Conservation (phyloP, 2,113 vertebrate species). For the Apaloderma vittatum region DNA sequence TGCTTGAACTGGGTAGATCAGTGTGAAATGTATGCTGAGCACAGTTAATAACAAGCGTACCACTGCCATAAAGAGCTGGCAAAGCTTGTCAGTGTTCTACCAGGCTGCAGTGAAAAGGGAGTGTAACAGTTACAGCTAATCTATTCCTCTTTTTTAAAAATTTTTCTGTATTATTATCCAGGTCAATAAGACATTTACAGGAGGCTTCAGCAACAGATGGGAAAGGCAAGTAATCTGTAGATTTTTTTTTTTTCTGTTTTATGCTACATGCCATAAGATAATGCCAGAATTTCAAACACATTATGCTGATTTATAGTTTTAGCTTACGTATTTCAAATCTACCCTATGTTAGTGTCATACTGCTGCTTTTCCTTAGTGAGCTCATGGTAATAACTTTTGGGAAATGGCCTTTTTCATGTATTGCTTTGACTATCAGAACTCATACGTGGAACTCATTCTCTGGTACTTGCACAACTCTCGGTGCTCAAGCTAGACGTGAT, state of each 20-base stretch:
- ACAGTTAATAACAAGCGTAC: background rate
- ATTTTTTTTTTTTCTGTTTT: background rate
- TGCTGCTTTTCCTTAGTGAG: background rate
- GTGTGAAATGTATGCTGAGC: background rate
- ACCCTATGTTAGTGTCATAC: background rate
- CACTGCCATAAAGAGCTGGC: background rate
- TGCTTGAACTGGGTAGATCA: background rate
- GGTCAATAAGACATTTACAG: constrained; percentile 91
- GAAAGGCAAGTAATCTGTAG: constrained; percentile 81
- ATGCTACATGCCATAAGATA: background rate
- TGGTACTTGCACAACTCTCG: background rate
- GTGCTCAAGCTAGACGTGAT: background rate
- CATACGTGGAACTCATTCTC: background rate
- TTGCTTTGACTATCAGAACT: background rate
- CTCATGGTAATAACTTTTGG: background rate
- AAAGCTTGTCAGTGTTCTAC: background rate
- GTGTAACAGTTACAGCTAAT: background rate
- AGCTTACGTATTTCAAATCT: background rate
- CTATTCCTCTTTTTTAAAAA: background rate
- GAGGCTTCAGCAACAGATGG: constrained; percentile 91
- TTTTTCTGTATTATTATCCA: constrained; percentile 42
- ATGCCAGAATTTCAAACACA: background rate
- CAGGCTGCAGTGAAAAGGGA: background rate
- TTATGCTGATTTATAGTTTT: background rate
- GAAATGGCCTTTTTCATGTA: background rate